Base-by-base conservation (phyloP, 2,797 vertebrate genomes). In the Mareca penelope region DNA sequence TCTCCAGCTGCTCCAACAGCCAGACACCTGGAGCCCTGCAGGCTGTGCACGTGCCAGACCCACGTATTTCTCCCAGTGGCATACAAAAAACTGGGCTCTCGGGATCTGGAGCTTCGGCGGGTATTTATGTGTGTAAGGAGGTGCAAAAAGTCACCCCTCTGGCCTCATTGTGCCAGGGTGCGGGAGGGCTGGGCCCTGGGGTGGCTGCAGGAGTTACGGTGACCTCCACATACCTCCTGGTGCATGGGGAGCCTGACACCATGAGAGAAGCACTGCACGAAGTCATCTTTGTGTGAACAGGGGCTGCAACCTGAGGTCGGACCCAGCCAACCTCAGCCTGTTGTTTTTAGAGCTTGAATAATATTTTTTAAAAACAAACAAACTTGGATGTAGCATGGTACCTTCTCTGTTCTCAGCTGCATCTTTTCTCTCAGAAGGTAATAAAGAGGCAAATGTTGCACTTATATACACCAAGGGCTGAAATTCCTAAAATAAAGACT, bases 401-500 rank as follows among this genome's bases (percentile, higher is more conserved):
- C 50, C 35, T 90, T 40, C 16, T 28, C 46, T 90, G 48, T 61
- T 75, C 39, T 79, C 72, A 69, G 57, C 35, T 90, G 10, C 55
- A 48, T 67, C 90, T 93, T 42, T 16, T 94, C 61, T 96, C 69
- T 94, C 63, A 88, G 53, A 83, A 17, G 73, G 63, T 72, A 85
- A 56, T 76, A 93, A 92, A 90, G 35, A 90, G n/a, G 40, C 55
- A 73, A 89, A 84, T 59, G 48, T 40, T 57, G 24, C 44, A 22
- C 31, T 67, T 42, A 8, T 67, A 75, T 19, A 90, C 37, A 93
- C 67, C 7, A 69, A 28, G 28, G 65, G 69, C 15, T 86, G 75
- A 85, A 95, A 79, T 68, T 44, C 52, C 85, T 92, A 48, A 88
- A 95, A 94, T 81, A 94, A 96, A 86, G 90, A 85, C 24, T 57